These are phyloP conservation scores for Halcyon badia DNA, from an alignment of 2,797 vertebrate genomes.

Conservation along the genomic window DNA sequence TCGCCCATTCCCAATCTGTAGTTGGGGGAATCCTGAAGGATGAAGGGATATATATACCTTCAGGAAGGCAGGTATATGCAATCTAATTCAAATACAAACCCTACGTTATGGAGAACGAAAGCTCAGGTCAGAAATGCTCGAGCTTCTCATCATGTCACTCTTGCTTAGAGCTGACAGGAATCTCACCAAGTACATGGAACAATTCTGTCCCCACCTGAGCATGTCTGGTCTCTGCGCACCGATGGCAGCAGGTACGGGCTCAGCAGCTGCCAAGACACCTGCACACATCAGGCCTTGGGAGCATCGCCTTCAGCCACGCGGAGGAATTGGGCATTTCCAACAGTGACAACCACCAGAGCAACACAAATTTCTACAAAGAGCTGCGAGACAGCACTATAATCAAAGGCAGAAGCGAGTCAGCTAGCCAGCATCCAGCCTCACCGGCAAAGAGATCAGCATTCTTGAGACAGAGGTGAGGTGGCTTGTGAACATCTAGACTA, in stretches of 20 bases:
- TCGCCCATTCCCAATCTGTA: neutral
- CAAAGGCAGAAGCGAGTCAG: neutral
- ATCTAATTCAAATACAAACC: neutral
- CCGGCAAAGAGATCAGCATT: neutral
- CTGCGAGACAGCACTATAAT: neutral
- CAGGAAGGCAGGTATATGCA: neutral
- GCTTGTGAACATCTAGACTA: neutral
- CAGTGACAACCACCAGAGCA: fast-evolving
- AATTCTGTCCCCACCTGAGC: neutral
- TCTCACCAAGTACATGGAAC: neutral
- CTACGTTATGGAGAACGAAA: neutral
- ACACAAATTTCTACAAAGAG: neutral
- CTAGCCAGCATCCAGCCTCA: neutral
- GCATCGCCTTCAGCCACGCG: fast-evolving
- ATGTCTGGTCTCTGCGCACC: neutral
- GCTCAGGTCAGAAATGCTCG: neutral
- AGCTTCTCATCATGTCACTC: neutral
- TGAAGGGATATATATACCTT: neutral
- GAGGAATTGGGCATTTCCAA: neutral
- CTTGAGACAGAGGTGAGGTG: neutral
- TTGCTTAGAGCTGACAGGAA: neutral
- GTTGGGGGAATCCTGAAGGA: neutral
- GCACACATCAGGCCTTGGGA: neutral
- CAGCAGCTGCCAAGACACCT: neutral
- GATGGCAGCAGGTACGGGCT: neutral